These are phyloP conservation scores for Hypocryptadius cinnamomeus DNA, from an alignment of 2,113 vertebrate species.

Conservation along the genomic window DNA sequence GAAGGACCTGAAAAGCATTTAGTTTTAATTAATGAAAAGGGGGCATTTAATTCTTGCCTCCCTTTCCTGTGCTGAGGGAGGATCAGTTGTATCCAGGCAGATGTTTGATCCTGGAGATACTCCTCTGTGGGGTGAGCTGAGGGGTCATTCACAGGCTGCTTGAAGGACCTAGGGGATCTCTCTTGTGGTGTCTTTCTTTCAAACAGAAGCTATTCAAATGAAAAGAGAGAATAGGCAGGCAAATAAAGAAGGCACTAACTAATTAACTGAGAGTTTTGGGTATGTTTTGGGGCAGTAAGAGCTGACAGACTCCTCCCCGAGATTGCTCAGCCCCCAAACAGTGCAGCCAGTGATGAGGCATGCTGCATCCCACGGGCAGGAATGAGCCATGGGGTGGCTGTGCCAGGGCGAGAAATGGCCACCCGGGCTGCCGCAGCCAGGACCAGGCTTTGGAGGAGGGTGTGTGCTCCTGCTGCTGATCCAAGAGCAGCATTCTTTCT, in stretches of 20 bases:
- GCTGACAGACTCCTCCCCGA: background rate
- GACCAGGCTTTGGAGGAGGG: background rate
- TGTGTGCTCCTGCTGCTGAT: background rate
- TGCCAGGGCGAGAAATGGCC: rapidly evolving
- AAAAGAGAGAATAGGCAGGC: background rate
- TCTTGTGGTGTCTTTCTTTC: background rate
- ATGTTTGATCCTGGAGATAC: background rate
- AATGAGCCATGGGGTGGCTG: background rate
- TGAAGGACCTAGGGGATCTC: background rate
- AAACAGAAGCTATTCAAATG: background rate
- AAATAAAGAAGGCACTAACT: background rate
- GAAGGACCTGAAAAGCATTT: background rate
- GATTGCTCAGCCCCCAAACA: rapidly evolving
- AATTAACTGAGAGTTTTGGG: background rate
- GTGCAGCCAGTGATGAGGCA: background rate
- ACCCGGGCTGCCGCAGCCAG: background rate
- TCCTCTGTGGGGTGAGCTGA: background rate
- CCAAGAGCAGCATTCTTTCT: background rate
- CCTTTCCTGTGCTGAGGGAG: background rate
- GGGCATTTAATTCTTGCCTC: background rate
- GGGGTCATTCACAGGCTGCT: background rate
- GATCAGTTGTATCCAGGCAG: background rate
- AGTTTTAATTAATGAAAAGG: background rate
- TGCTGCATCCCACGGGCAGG: background rate
- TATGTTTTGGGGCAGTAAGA: background rate